Base-by-base conservation (phyloP, 1,140 invertebrate species). In the Sycophila sp. region DNA sequence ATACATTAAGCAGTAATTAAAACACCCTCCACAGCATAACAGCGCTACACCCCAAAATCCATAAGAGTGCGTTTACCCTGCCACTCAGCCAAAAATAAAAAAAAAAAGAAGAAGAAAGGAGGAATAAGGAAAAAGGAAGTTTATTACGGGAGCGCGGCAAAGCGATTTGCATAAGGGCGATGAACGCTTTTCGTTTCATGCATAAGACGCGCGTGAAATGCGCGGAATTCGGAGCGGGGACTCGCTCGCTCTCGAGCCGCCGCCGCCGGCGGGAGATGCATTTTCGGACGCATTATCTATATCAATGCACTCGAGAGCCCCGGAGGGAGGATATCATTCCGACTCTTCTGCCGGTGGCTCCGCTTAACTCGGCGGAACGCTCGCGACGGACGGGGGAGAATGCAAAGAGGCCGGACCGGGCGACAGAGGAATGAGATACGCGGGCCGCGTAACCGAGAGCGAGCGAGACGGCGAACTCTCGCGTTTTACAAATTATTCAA, bases 401-500 rank as follows among this genome's bases (percentile, higher is more conserved):
- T 75, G 71, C 72, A 74, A 76, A 77, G 76, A 79, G 74, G 68
- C 32, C 60, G 58, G 55, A 58, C 51, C 63, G 65, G 59, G 38
- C 24, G 42, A 58, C 67, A 51, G 34, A 59, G 24, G 22, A 45
- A 72, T 30, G n/a, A 49, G 32, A 24, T 58, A 58, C 42, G 7
- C 45, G 15, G 6, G 42, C 13, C 11, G 38, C 0, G 38, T 11
- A 17, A n/a, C 13, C 68, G 58, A 69, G 26, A 74, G 66, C 38
- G 56, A 60, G 26, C 49, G 51, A 66, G 34, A 17, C 40, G 38
- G 26, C 13, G 62, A 63, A 74, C 71, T 70, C 75, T 72, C 76
- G 80, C 83, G 84, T 84, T 86, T 85, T 85, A 86, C 85, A 86
- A 86, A 86, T 86, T 86, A 86, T 86, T 86, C 85, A 85, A 86